These are phyloP conservation scores for Callitettix versicolor DNA, from an alignment of 1,140 invertebrate species.

Conservation along the genomic window DNA sequence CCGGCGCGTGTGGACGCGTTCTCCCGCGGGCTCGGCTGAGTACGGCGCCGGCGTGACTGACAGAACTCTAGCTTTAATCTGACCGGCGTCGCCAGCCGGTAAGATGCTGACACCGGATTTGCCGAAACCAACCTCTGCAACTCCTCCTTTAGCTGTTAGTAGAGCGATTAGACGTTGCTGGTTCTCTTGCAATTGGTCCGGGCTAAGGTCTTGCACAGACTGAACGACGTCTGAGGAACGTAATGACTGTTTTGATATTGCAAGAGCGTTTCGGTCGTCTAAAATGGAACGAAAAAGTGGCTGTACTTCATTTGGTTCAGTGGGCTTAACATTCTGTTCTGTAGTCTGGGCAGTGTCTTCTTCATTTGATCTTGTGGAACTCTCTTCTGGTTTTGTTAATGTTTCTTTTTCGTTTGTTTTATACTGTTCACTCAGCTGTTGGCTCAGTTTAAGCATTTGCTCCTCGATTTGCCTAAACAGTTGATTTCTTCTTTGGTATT, in stretches of 20 bases:
- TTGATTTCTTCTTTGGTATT: no score
- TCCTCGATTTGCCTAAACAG: no score
- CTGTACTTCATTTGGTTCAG: no score
- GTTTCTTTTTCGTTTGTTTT: neutral
- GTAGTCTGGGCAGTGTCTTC: no score
- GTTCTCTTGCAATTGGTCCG: conserved; percentile 36
- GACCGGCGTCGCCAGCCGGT: conserved; percentile 31
- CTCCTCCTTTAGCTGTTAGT: conserved; percentile 34
- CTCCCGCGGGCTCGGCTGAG: conserved; percentile 37
- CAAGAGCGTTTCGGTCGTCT: neutral
- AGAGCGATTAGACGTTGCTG: conserved; percentile 40
- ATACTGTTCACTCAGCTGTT: no score
- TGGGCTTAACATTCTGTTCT: neutral
- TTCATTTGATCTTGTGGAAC: neutral
- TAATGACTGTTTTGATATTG: neutral
- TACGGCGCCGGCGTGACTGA: conserved; percentile 44
- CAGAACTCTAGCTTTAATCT: conserved; percentile 38
- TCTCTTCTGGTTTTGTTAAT: neutral
- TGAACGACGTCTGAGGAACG: conserved; percentile 26
- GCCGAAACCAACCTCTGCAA: conserved; percentile 35
- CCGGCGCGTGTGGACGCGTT: conserved; percentile 46
- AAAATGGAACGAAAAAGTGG: neutral
- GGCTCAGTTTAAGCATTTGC: neutral
- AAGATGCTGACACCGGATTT: conserved; percentile 25
- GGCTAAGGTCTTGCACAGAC: conserved; percentile 26